phyloP scores from a whole-genome alignment of 1,140 invertebrate genomes.

The Ceratina australensis region DNA sequence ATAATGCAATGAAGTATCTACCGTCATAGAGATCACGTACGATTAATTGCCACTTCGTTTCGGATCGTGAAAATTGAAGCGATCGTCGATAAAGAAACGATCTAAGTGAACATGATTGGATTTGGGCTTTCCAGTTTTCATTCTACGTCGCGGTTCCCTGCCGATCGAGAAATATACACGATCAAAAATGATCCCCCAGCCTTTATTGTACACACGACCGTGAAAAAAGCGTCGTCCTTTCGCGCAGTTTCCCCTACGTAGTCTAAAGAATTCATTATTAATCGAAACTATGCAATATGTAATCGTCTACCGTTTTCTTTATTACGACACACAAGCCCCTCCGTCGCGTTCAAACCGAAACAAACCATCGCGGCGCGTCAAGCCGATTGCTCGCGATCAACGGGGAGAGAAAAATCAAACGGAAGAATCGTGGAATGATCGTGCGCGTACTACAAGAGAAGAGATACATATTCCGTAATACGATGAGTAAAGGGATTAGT shows the following conservation, averaged over 20 bases:
- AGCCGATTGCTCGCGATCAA: background rate
- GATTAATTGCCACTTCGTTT: conserved; percentile 10
- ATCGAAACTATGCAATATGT: no score
- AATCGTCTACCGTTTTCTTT: no score
- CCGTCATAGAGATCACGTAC: background rate
- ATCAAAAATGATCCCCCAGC: background rate
- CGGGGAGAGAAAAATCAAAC: background rate
- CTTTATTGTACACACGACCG: conserved; percentile 6
- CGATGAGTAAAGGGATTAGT: background rate
- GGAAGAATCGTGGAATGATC: background rate
- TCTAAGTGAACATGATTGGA: background rate
- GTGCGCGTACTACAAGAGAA: background rate
- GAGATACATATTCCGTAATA: background rate
- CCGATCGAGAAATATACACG: background rate
- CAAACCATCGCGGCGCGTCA: no score
- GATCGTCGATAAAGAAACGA: conserved; percentile 21
- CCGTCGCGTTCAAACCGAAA: no score
- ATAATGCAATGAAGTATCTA: no score
- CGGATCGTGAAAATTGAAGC: background rate
- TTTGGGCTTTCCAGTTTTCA: conserved; percentile 52
- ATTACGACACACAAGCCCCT: no score
- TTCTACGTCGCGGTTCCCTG: background rate
- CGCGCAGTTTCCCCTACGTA: no score
- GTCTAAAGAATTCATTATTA: no score
- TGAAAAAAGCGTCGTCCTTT: background rate